A percentile compares a stretch with the other conserved stretches of the same genome.
phyloP scores from a whole-genome alignment of 2,888 invertebrate genomes.

The Selenia dentaria region DNA sequence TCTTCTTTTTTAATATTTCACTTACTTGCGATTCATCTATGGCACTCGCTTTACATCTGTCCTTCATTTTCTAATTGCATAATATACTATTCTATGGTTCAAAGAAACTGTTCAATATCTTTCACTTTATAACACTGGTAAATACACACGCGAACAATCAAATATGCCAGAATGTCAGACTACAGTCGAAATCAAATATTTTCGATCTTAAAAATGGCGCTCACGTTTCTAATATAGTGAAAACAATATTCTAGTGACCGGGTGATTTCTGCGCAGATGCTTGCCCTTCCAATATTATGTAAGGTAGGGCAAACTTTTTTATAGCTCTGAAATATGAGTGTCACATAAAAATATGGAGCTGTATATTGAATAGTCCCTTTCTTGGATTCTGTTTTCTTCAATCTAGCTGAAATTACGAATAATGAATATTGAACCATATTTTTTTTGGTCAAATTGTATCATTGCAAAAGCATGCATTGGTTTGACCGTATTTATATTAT shows the following conservation, averaged over 20 bases:
- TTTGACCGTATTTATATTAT: no score
- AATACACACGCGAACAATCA: no score
- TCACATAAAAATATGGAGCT: slow-evolving; percentile 52
- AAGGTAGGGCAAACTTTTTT: slow-evolving; percentile 68
- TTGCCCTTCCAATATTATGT: slow-evolving; percentile 74
- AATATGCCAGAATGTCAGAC: slow-evolving; percentile 69
- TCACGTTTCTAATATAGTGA: slow-evolving; percentile 86
- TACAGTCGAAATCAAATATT: slow-evolving; percentile 78
- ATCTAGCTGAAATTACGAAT: no score
- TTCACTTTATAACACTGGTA: slow-evolving; percentile 74
- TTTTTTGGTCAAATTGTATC: no score
- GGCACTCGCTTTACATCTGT: no score
- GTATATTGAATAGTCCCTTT: slow-evolving; percentile 26
- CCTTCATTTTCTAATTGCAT: no score
- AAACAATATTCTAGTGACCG: slow-evolving; percentile 86
- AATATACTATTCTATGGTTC: no score
- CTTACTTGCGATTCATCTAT: no score
- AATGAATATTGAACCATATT: no score
- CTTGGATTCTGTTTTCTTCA: neutral
- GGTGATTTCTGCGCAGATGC: slow-evolving; percentile 82
- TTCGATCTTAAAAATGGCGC: slow-evolving; percentile 84
- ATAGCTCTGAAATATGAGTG: slow-evolving; percentile 70
- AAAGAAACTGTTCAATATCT: slow-evolving; percentile 70
- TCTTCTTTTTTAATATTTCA: no score
- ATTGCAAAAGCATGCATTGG: no score